Evolutionary conservation across 2,113 vertebrate species (phyloP).

Genomic region (Psettodes erumei): DNA sequence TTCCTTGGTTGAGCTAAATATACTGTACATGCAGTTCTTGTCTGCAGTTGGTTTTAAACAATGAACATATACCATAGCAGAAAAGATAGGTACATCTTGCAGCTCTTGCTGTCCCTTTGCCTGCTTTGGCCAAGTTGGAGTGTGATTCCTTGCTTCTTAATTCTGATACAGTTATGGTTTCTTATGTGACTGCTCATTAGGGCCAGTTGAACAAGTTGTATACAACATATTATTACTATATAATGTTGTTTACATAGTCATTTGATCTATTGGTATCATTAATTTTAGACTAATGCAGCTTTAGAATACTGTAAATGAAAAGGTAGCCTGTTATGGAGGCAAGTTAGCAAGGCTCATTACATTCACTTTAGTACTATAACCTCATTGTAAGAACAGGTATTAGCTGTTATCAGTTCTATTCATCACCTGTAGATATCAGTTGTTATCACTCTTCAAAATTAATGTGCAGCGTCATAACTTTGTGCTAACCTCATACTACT

Average conservation of each 20-base stretch:
- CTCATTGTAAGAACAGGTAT: constrained; percentile 9
- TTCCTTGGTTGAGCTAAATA: background rate
- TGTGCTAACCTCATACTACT: too few species aligned
- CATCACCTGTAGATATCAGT: too few species aligned
- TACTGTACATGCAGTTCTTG: background rate
- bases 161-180: too few species aligned
- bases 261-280: background rate
- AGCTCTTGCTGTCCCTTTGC: background rate
- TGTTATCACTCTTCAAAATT: constrained; percentile 8
- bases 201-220: too few species aligned
- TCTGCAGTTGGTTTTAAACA: too few species aligned
- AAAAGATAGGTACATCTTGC: background rate
- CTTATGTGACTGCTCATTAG: too few species aligned
- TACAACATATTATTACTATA: background rate
- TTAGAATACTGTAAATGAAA: too few species aligned
- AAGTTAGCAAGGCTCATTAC: too few species aligned
- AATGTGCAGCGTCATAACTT: background rate
- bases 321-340: too few species aligned
- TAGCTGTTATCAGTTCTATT: background rate
- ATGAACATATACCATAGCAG: background rate
- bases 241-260: background rate
- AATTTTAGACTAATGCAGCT: too few species aligned
- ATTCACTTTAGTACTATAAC: background rate
- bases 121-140: too few species aligned
- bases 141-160: background rate